These are phyloP conservation scores for Lepus europaeus DNA, from an alignment of 2,113 vertebrate genomes.

Conservation along the genomic window DNA sequence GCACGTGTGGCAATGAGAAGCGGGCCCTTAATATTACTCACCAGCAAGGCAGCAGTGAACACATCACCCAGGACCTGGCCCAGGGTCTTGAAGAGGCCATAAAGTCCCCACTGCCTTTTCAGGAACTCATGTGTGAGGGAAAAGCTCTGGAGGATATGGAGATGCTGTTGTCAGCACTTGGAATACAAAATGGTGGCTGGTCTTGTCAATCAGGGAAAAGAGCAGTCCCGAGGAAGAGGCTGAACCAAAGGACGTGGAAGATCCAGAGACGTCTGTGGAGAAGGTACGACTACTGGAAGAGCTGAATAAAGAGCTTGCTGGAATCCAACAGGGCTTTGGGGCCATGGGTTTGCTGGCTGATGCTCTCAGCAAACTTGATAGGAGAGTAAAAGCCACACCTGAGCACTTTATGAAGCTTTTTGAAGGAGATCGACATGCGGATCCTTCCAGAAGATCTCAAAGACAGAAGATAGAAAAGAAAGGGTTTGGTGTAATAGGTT, in stretches of 20 bases:
- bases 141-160: too few species aligned
- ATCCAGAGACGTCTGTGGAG: slow-evolving; percentile 96
- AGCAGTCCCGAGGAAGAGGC: slow-evolving; percentile 96
- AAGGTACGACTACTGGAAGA: slow-evolving; percentile 94
- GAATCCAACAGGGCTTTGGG: slow-evolving; percentile 97
- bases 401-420: slow-evolving; percentile 98
- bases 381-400: slow-evolving; percentile 94
- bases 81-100: too few species aligned
- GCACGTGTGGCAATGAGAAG: too few species aligned
- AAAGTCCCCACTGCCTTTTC: too few species aligned
- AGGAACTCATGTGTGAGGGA: too few species aligned
- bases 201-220: slow-evolving; percentile 79
- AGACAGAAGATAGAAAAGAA: slow-evolving; percentile 96
- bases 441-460: slow-evolving; percentile 94
- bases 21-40: too few species aligned
- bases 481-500: slow-evolving; percentile 94
- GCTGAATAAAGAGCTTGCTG: slow-evolving; percentile 93
- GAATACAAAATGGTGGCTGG: too few species aligned
- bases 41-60: too few species aligned
- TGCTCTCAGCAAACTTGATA: slow-evolving; percentile 94
- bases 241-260: slow-evolving; percentile 96
- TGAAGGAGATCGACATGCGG: slow-evolving; percentile 96
- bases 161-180: too few species aligned
- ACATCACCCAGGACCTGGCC: too few species aligned
- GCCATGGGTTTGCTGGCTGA: slow-evolving; percentile 96